These are phyloP conservation scores for Hypotaenidia okinawae DNA, from an alignment of 2,797 vertebrate genomes.

Conservation along the genomic window DNA sequence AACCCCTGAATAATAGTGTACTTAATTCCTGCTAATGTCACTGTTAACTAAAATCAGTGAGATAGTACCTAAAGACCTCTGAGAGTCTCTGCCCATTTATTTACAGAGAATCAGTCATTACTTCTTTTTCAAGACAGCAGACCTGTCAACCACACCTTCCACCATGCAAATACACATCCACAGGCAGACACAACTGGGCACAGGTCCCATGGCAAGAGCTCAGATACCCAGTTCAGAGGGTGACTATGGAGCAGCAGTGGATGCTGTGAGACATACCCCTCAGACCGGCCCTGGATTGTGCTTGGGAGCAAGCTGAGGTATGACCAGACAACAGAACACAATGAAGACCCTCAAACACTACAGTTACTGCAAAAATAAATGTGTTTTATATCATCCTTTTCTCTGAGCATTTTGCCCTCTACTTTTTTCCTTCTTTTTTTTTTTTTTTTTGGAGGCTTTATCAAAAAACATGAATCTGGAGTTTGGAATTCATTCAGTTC, in stretches of 20 bases:
- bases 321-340: rapidly evolving
- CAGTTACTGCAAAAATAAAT: neutral
- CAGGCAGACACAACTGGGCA: neutral
- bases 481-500: constrained; percentile 72
- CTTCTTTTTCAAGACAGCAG: neutral
- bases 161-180: neutral
- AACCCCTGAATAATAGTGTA: neutral
- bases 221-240: neutral
- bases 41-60: neutral
- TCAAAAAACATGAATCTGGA: constrained; percentile 34
- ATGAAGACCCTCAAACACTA: neutral
- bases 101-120: neutral
- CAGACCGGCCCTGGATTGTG: neutral
- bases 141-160: neutral
- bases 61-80: neutral
- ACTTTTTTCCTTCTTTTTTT: neutral
- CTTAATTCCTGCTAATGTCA: neutral
- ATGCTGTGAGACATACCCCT: neutral
- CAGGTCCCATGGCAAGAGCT: neutral
- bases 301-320: neutral
- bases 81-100: neutral
- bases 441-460: neutral
- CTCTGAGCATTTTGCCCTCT: neutral
- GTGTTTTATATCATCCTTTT: neutral
- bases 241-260: neutral